These are phyloP conservation scores for Anolis carolinensis DNA, from an alignment of 2,113 vertebrate species.

Conservation along the genomic window DNA sequence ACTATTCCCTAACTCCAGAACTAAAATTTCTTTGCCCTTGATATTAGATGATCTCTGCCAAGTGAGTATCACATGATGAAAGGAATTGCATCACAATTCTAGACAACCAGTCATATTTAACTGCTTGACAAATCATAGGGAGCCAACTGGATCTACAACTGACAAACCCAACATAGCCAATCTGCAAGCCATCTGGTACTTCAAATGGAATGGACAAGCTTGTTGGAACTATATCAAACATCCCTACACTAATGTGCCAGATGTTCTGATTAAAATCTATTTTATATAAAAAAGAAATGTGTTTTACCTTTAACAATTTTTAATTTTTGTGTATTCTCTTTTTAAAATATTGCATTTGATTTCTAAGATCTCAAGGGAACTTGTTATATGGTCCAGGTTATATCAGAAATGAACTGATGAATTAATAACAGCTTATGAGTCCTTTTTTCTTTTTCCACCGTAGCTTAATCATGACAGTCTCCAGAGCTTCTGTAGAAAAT, in stretches of 20 bases:
- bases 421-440: not conserved
- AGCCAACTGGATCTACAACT: not conserved
- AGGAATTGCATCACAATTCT: not conserved
- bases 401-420: not conserved
- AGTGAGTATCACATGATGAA: too few relatives aligned
- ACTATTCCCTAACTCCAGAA: too few relatives aligned
- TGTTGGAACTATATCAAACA: not conserved
- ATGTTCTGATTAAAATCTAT: not conserved
- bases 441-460: not conserved
- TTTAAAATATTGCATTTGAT: not conserved
- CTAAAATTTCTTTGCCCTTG: too few relatives aligned
- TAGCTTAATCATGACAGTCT: not conserved
- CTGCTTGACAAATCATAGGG: not conserved
- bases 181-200: not conserved
- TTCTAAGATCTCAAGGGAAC: not conserved
- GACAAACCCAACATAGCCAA: not conserved
- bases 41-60: not conserved
- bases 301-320: not conserved
- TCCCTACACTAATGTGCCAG: not conserved
- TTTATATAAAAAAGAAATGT: too few relatives aligned
- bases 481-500: not conserved
- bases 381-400: not conserved
- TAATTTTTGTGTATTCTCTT: too few relatives aligned
- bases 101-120: not conserved
- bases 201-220: not conserved